Percentiles rank a stretch among this genome's conserved stretches.
These are phyloP conservation scores for Rhodophaea formosa DNA, from an alignment of 2,888 invertebrate species.

Conservation along the genomic window DNA sequence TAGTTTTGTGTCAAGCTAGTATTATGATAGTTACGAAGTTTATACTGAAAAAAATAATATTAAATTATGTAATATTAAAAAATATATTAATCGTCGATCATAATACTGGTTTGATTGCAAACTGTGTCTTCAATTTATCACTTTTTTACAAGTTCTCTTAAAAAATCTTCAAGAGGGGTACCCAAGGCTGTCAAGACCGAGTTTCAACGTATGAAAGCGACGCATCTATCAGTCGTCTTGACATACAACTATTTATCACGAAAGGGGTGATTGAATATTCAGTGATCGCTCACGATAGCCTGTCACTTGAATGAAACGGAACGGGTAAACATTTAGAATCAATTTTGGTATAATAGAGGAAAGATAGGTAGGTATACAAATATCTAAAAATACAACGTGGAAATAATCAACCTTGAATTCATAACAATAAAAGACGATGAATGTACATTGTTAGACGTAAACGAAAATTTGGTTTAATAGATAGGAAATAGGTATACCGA, in stretches of 20 bases:
- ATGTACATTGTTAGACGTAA: too few relatives aligned
- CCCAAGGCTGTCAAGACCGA: not conserved
- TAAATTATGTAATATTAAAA: too few relatives aligned
- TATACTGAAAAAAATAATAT: too few relatives aligned
- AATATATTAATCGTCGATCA: too few relatives aligned
- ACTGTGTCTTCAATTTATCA: not conserved
- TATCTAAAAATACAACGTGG: not conserved
- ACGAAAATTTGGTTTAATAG: too few relatives aligned
- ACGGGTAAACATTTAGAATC: conserved; percentile 26
- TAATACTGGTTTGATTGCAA: too few relatives aligned
- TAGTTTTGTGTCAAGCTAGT: too few relatives aligned
- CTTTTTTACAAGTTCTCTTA: not conserved
- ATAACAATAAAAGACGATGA: not conserved
- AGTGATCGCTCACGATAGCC: conserved; percentile 50
- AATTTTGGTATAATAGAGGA: conserved; percentile 6
- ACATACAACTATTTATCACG: conserved; percentile 7
- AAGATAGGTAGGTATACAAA: not conserved
- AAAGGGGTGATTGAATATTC: conserved; percentile 42
- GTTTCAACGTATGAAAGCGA: not conserved
- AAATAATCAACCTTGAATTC: not conserved
- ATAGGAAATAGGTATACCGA: too few relatives aligned
- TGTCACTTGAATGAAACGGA: conserved; percentile 46
- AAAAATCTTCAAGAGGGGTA: not conserved
- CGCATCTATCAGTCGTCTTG: conserved; percentile 4
- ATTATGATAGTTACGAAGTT: too few relatives aligned